Conservation (phyloP, 1,140 invertebrate species). For the Pteromalus puparum region DNA sequence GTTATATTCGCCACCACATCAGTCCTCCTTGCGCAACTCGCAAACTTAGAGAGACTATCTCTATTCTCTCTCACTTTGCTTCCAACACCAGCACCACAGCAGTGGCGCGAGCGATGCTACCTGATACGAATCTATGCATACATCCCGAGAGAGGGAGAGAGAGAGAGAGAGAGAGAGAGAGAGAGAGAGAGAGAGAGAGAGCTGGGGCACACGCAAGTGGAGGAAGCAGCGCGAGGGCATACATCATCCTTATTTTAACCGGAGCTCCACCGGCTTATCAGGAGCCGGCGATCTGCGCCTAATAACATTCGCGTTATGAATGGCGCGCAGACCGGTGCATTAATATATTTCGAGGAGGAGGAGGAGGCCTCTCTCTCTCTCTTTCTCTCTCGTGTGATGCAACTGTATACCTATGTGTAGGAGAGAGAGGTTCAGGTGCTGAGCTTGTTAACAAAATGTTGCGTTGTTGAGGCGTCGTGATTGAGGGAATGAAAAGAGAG, state of each 20-base stretch:
- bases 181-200: too few species aligned
- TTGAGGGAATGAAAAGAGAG: background rate
- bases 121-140: background rate
- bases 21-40: background rate
- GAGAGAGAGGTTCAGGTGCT: background rate
- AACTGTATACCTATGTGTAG: background rate
- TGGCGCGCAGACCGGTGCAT: background rate
- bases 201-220: background rate
- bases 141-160: background rate
- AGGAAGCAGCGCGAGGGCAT: background rate
- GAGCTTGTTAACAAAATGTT: conserved; percentile 4
- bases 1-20: too few species aligned
- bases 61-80: background rate
- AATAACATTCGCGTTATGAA: conserved; percentile 4
- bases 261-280: background rate
- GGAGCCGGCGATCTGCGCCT: background rate
- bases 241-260: conserved; percentile 1
- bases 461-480: background rate
- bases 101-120: background rate
- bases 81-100: background rate
- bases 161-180: too few species aligned
- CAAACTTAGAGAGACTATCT: background rate
- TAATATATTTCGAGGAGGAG: background rate
- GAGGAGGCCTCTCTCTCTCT: background rate
- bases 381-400: background rate